A percentile compares a stretch with the other conserved stretches of the same genome.
These are phyloP conservation scores for Drosophila yakuba DNA, from an alignment of 1,140 invertebrate species.

Conservation along the genomic window DNA sequence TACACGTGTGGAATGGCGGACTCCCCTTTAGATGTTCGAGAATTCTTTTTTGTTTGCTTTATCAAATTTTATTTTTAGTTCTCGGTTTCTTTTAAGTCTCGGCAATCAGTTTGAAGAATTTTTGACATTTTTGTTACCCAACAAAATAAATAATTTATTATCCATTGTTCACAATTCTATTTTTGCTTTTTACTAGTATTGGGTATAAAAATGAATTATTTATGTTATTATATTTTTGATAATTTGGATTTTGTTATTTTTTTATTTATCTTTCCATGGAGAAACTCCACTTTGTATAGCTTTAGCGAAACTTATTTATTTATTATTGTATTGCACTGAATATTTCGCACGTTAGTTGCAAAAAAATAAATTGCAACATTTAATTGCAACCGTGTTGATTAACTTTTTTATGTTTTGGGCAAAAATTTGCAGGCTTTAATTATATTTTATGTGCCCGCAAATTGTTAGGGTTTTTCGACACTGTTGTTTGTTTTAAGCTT, in stretches of 20 bases:
- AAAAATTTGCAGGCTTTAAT: slow-evolving; percentile 59
- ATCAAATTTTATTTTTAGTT: slow-evolving; percentile 40
- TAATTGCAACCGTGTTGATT: slow-evolving; percentile 16
- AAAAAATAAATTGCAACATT: slow-evolving; percentile 25
- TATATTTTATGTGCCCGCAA: slow-evolving; percentile 59
- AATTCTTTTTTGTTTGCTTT: slow-evolving; percentile 38
- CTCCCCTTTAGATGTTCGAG: slow-evolving; percentile 23
- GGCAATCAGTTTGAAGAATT: slow-evolving; percentile 7
- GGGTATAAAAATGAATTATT: background rate
- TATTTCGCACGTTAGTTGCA: slow-evolving; percentile 33
- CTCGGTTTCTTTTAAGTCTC: slow-evolving; percentile 11
- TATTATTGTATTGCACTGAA: slow-evolving; percentile 19
- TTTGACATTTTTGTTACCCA: slow-evolving; percentile 17
- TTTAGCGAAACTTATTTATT: slow-evolving; percentile 9
- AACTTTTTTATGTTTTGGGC: slow-evolving; percentile 26
- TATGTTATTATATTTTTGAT: background rate
- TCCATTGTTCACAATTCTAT: background rate
- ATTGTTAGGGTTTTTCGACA: slow-evolving; percentile 37
- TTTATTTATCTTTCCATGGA: background rate
- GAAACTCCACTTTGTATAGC: background rate
- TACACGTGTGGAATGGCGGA: background rate
- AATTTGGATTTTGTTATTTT: background rate
- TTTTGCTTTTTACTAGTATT: background rate
- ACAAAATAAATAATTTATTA: slow-evolving; percentile 13
- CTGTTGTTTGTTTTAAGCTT: slow-evolving; percentile 8